Evolutionary conservation across 2,888 invertebrate species (phyloP).

Genomic region (Tuberolachnus salignus): DNA sequence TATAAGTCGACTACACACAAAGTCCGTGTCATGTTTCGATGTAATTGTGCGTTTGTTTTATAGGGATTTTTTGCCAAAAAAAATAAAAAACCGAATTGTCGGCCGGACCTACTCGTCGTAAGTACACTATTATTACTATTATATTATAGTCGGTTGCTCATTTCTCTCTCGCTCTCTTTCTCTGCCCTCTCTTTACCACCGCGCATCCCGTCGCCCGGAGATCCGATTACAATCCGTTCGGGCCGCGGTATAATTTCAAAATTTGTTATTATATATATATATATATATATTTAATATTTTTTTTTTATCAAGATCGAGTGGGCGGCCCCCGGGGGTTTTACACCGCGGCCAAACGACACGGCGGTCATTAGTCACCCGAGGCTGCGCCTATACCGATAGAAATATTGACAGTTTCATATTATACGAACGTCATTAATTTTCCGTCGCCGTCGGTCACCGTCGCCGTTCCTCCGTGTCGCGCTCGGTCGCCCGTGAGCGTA

Average conservation of each 20-base stretch:
- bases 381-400: conserved; percentile 51
- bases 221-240: conserved; percentile 49
- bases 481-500: background rate
- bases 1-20: too few species aligned
- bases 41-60: too few species aligned
- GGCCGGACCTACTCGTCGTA: too few species aligned
- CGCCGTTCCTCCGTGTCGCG: conserved; percentile 8
- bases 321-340: conserved; percentile 52
- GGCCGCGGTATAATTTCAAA: conserved; percentile 34
- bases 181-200: background rate
- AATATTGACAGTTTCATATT: conserved; percentile 51
- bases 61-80: too few species aligned
- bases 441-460: conserved; percentile 31
- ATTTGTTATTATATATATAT: conserved; percentile 2
- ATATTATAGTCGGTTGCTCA: background rate
- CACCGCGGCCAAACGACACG: conserved; percentile 40
- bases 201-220: background rate
- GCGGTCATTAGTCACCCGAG: conserved; percentile 49
- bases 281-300: too few species aligned
- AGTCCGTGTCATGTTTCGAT: too few species aligned
- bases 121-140: too few species aligned
- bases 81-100: too few species aligned
- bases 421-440: conserved; percentile 50
- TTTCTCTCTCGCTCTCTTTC: background rate
- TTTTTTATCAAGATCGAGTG: conserved; percentile 49